Evolutionary conservation across 2,888 invertebrate species (phyloP), one percentile per base, ranked within the genome.

Genomic region (Amaurobius ferox): DNA sequence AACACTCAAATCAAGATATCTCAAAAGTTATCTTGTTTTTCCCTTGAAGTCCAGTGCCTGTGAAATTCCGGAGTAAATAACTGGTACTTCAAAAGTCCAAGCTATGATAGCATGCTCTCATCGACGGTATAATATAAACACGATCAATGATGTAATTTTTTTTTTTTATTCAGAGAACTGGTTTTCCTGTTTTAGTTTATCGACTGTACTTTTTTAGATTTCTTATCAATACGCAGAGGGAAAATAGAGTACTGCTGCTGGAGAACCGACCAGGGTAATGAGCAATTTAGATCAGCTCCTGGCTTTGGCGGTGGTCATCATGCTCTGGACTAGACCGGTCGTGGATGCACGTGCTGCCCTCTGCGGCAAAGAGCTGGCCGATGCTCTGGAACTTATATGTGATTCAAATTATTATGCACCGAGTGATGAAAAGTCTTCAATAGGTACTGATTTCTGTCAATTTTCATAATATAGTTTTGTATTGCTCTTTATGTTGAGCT

Each of bases 291-390:
- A 16, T 64, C 29, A 30, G 19, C 5, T 64, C 13, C 29, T 64
- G 30, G 29, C 29, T 64, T 30, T 64, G 0, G 64, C 19, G 16
- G 30, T 64, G 64, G 64, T 64, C n/a, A 30, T 30, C 7, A 29
- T 30, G 30, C 16, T 30, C 30, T 30, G 64, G 19, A 30, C 5
- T 23, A 16, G 64, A n/a, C n/a, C 64, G 30, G 30, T 16, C 13
- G 29, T 64, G 1, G 3, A 29, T 1, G 29, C 64, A 0, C 28
- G 64, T 16, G 64, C 64, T 2, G 13, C 64, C 9, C 29, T 29
- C 13, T 70, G 77, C 11, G 77, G 77, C 32, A 16, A 67, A 5
- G 44, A 78, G 19, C 39, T 78, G 35, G 67, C 77, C 13, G 77
- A 78, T 9, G 77, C 77, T 3, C 16, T 78, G 1, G 66, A 67